These are phyloP conservation scores for Drosophila cardini DNA, from an alignment of 1,140 invertebrate genomes.

Conservation along the genomic window DNA sequence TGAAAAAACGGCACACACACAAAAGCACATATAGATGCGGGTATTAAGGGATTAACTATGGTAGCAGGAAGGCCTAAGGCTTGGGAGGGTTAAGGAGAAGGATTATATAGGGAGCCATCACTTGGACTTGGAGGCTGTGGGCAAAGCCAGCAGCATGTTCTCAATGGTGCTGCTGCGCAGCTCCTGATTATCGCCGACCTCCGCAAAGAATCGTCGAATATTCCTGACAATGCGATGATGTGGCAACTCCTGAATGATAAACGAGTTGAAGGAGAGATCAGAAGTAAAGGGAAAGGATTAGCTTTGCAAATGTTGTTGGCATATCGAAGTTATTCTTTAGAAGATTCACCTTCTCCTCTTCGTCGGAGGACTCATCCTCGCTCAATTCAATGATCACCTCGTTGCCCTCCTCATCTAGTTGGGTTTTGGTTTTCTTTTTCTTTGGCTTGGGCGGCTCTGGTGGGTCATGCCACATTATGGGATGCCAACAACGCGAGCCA, in stretches of 20 bases:
- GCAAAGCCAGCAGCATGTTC: conserved; percentile 82
- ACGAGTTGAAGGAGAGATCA: conserved; percentile 22
- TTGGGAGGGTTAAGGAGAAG: background rate
- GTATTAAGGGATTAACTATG: conserved; percentile 21
- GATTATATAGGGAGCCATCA: conserved; percentile 35
- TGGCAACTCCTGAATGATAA: conserved; percentile 70
- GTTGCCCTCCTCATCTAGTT: conserved; percentile 82
- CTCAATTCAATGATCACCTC: conserved; percentile 84
- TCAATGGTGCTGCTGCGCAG: conserved; percentile 77
- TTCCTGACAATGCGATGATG: conserved; percentile 84
- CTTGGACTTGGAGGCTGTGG: conserved; percentile 73
- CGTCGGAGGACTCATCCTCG: conserved; percentile 84
- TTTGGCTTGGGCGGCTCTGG: conserved; percentile 83
- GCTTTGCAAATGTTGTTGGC: conserved; percentile 52
- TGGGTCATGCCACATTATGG: conserved; percentile 84
- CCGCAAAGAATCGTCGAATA: conserved; percentile 82
- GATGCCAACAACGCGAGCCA: conserved; percentile 84
- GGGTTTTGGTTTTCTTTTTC: conserved; percentile 84
- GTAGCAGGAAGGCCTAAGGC: background rate
- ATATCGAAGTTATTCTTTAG: background rate
- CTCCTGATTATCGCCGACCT: conserved; percentile 81
- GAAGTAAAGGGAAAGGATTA: conserved; percentile 20
- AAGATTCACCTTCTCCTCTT: conserved; percentile 80
- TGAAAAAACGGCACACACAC: conserved; percentile 29
- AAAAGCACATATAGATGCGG: conserved; percentile 7